A percentile compares a stretch with the other conserved stretches of the same genome.
phyloP scores from a whole-genome alignment of 2,113 vertebrate species.

The Salvator merianae region DNA sequence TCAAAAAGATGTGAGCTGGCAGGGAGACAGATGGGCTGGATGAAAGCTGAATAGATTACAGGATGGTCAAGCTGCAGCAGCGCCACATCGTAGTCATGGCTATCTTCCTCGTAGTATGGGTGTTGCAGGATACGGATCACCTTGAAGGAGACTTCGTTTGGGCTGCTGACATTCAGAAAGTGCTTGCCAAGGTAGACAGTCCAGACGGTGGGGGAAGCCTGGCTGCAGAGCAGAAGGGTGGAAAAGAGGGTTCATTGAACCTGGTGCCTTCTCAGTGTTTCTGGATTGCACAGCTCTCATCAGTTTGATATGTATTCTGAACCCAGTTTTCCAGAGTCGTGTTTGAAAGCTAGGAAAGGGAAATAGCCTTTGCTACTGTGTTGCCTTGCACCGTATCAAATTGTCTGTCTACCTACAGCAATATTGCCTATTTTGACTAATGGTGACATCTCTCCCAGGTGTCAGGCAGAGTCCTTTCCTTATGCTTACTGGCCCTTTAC shows the following conservation, averaged over 20 bases:
- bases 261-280: not conserved
- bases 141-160: slow-evolving; percentile 83
- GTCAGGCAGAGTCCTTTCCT: not conserved
- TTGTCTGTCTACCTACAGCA: not conserved
- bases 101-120: slow-evolving; percentile 86
- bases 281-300: too few relatives aligned
- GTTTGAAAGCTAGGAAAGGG: too few relatives aligned
- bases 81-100: slow-evolving; percentile 90
- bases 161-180: slow-evolving; percentile 75
- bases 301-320: too few relatives aligned
- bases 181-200: slow-evolving; percentile 88
- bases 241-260: not conserved
- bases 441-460: too few relatives aligned
- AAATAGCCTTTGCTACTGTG: too few relatives aligned
- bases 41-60: slow-evolving; percentile 71
- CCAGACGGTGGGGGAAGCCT: slow-evolving; percentile 84
- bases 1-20: slow-evolving; percentile 84
- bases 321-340: too few relatives aligned
- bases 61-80: slow-evolving; percentile 87
- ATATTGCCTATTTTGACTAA: not conserved
- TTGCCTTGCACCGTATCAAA: not conserved
- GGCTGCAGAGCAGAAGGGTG: slow-evolving; percentile 62
- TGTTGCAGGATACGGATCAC: slow-evolving; percentile 86
- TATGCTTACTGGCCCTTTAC: not conserved
- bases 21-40: slow-evolving; percentile 87